A percentile compares a stretch with the other conserved stretches of the same genome.
Evolutionary conservation across 2,113 vertebrate species (phyloP).

Genomic region (Triplophysa siluroides): DNA sequence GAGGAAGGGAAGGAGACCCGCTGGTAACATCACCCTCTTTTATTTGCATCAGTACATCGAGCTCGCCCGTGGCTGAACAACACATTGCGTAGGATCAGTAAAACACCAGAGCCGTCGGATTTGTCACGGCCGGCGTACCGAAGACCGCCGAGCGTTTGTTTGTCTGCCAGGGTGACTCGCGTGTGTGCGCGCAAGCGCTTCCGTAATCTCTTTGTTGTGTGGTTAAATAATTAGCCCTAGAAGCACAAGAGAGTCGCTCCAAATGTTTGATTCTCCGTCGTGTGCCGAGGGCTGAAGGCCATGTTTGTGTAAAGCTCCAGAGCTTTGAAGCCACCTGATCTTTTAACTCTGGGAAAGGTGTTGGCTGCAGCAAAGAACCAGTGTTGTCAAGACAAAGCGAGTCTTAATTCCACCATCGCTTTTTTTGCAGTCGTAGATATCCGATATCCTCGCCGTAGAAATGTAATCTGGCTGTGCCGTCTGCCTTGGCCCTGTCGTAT

Average conservation of each 20-base stretch:
- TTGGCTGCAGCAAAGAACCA: background rate
- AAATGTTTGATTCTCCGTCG: conserved; percentile 21
- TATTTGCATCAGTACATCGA: conserved; percentile 35
- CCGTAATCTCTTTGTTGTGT: conserved; percentile 42
- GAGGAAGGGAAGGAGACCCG: conserved; percentile 28
- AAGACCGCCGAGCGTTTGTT: conserved; percentile 25
- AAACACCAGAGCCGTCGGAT: conserved; percentile 2
- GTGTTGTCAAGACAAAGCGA: background rate
- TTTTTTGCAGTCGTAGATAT: background rate
- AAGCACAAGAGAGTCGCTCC: conserved; percentile 21
- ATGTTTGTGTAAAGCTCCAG: conserved; percentile 29
- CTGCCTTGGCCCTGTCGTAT: background rate
- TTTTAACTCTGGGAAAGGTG: conserved; percentile 12
- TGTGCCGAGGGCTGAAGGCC: conserved; percentile 36
- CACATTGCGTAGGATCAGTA: conserved; percentile 27
- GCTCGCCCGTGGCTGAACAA: conserved; percentile 29
- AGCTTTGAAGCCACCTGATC: conserved; percentile 40
- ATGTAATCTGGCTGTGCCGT: background rate
- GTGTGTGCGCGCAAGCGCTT: background rate
- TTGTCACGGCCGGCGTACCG: conserved; percentile 3
- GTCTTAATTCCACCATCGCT: background rate
- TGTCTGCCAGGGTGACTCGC: conserved; percentile 34
- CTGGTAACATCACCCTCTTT: conserved; percentile 34
- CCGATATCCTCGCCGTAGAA: background rate
- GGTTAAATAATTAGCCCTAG: conserved; percentile 45